phyloP scores from a whole-genome alignment of 1,140 invertebrate species.

The Ceratitis capitata region DNA sequence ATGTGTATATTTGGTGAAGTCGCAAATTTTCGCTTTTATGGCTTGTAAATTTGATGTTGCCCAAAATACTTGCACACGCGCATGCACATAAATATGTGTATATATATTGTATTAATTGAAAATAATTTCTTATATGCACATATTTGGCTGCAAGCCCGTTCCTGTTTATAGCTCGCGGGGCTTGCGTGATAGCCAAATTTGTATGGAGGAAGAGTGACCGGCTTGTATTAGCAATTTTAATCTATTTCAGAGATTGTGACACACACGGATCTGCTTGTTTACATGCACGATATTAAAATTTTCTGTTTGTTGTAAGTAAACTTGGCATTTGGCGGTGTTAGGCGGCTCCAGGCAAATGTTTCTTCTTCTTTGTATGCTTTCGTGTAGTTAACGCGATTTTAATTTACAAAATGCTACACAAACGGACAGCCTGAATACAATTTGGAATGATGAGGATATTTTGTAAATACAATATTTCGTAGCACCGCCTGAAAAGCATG shows the following conservation, averaged over 20 bases:
- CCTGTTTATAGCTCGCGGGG: not conserved
- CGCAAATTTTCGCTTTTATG: not conserved
- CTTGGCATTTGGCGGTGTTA: no score
- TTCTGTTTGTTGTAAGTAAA: no score
- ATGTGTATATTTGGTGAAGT: not conserved
- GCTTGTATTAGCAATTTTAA: not conserved
- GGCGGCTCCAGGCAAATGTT: no score
- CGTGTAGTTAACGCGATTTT: no score
- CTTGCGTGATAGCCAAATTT: not conserved
- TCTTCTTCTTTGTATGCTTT: no score
- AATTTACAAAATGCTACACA: no score
- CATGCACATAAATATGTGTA: not conserved
- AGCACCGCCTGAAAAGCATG: no score
- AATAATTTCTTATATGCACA: not conserved
- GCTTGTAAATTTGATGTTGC: not conserved
- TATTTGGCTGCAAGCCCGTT: not conserved
- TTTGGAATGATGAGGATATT: no score
- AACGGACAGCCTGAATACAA: no score
- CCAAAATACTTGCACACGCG: no score
- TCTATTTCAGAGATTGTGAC: not conserved
- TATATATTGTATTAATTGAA: not conserved
- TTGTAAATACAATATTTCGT: no score
- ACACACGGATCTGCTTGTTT: no score
- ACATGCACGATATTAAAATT: not conserved
- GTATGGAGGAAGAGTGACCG: not conserved